Base-by-base conservation (phyloP, 2,113 vertebrate species). In the Oryzias curvinotus region DNA sequence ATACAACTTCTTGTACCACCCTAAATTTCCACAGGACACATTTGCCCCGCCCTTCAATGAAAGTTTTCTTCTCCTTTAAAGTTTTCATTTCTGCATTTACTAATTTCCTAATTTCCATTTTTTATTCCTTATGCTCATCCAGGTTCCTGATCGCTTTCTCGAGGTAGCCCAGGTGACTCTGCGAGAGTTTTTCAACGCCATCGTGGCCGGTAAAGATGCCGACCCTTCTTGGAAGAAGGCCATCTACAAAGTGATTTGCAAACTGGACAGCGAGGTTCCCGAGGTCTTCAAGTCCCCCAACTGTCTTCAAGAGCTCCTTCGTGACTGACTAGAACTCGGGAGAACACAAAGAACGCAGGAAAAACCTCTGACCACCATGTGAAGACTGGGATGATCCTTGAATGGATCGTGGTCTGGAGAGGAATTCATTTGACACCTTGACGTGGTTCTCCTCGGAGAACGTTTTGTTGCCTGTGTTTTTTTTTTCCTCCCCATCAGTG, bases 191-290 rank as follows among this genome's bases (percentile, higher is more conserved):
- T 98, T 98, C 92, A 98, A 97, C 68, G 97, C 97, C 93, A 98
- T 98, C 83, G 95, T 98, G 84, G 95, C 95, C 12, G 96, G 96
- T 84, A 98, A 98, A 92, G 97, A 98, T 77, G 95, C 96, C 25
- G 97, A 98, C 92, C 97, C 97, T 63, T 98, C 97, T 83, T 98
- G 97, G 97, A 98, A 98, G 93, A 98, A 98, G 93, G 97, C 97
- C 91, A 98, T 98, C 88, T 98, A 98, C 92, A 98, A 98, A 93
- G 96, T 98, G 90, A 98, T 98, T 93, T 98, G 96, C 92, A 98
- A 98, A 89, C 92, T 98, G 92, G 97, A 98, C 94, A 95, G 95
- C 71, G 97, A 98, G 82, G 95, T 98, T 81, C 97, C 97, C 1
- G 97, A 98, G 74, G 93, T 97, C 89, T 98, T 98, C 92, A 98